phyloP scores from a whole-genome alignment of 2,888 invertebrate genomes.

The Drosophila longiperda region DNA sequence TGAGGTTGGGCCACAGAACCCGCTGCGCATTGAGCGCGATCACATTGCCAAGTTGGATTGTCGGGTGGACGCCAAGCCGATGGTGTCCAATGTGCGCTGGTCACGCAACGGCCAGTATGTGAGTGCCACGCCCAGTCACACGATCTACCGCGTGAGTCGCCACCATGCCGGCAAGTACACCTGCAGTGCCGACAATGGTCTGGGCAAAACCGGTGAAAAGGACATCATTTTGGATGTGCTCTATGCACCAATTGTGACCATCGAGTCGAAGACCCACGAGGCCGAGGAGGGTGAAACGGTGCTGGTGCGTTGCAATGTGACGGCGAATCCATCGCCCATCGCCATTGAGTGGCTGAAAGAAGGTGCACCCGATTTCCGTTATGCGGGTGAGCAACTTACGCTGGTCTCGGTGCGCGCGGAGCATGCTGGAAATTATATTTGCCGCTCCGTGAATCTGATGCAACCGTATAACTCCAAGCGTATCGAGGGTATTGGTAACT shows the following conservation, averaged over 20 bases:
- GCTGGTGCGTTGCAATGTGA: constrained; percentile 93
- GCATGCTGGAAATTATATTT: constrained; percentile 95
- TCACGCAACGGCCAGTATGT: constrained; percentile 93
- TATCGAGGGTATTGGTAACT: constrained; percentile 91
- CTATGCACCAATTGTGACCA: constrained; percentile 92
- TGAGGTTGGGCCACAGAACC: constrained; percentile 95
- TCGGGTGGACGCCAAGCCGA: constrained; percentile 96
- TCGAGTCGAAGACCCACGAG: constrained; percentile 92
- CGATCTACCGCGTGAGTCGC: constrained; percentile 91
- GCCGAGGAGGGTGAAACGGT: constrained; percentile 94
- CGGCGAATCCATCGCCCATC: constrained; percentile 93
- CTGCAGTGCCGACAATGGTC: constrained; percentile 94
- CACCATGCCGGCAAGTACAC: constrained; percentile 96
- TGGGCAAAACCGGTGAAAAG: constrained; percentile 92
- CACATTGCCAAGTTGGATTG: constrained; percentile 94
- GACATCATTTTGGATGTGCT: constrained; percentile 93
- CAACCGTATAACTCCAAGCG: constrained; percentile 89
- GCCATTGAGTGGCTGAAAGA: constrained; percentile 95
- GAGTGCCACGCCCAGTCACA: constrained; percentile 91
- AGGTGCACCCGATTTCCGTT: constrained; percentile 93
- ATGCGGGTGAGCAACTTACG: constrained; percentile 90
- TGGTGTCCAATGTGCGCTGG: constrained; percentile 94
- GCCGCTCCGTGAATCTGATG: constrained; percentile 93
- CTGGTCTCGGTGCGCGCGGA: constrained; percentile 93
- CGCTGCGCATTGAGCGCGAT: constrained; percentile 94